Evolutionary conservation across 2,888 invertebrate genomes (phyloP).

Genomic region (Sinodicranocentrus sp.): DNA sequence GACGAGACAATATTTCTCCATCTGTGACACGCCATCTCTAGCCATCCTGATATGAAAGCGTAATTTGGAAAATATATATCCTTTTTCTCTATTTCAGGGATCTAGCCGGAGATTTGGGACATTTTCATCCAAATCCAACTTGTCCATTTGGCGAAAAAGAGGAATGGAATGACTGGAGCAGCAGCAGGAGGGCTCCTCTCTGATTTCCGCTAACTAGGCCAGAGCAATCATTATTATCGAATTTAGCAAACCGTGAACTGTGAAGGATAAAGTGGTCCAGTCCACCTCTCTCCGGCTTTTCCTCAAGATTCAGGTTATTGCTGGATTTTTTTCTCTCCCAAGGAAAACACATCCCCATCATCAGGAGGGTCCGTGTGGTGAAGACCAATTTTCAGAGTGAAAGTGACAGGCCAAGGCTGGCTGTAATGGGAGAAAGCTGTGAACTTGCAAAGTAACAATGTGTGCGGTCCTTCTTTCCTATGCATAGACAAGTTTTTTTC

Average conservation of each 20-base stretch:
- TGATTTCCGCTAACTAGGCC: constrained; percentile 13
- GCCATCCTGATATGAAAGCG: too few species aligned
- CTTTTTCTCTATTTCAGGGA: neutral
- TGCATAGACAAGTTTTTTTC: neutral
- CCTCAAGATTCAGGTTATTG: too few species aligned
- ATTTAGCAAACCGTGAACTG: constrained; percentile 7
- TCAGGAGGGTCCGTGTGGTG: neutral
- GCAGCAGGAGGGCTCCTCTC: too few species aligned
- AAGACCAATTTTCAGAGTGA: neutral
- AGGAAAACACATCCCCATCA: too few species aligned
- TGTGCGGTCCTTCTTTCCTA: neutral
- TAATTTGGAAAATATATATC: too few species aligned
- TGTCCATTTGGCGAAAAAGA: too few species aligned
- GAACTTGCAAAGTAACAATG: too few species aligned
- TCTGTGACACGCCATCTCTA: neutral
- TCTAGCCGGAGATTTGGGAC: too few species aligned
- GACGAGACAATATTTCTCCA: constrained; percentile 18
- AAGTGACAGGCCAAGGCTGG: constrained; percentile 14
- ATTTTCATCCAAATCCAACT: too few species aligned
- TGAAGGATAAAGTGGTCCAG: neutral
- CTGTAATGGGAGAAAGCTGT: constrained; percentile 6
- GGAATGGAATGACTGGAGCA: too few species aligned
- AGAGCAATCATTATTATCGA: neutral
- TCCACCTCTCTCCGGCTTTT: too few species aligned
- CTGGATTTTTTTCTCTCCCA: neutral